Conservation (phyloP, 2,888 invertebrate species). For the Harmothoe impar region DNA sequence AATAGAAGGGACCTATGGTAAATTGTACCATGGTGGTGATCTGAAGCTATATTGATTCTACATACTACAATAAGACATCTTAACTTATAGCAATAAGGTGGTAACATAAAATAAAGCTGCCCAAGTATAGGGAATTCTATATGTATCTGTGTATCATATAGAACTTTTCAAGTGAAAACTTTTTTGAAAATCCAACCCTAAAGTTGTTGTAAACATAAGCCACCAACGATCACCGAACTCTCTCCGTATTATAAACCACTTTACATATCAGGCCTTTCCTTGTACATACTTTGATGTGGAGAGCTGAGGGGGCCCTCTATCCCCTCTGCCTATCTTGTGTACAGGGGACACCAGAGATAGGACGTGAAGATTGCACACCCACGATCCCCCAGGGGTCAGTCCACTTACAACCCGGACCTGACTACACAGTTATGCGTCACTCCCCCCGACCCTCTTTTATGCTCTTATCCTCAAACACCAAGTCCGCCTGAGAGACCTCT, state of each 20-base stretch:
- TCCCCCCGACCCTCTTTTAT: neutral
- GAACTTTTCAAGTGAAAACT: too few relatives aligned
- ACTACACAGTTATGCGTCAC: slow-evolving; percentile 24
- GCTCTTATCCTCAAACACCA: neutral
- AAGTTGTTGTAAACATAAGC: too few relatives aligned
- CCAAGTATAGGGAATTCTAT: too few relatives aligned
- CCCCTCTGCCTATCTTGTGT: neutral
- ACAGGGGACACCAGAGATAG: neutral
- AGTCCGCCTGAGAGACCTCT: slow-evolving; percentile 3
- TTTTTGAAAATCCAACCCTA: too few relatives aligned
- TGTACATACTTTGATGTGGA: neutral
- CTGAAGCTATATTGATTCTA: too few relatives aligned
- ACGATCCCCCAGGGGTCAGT: neutral
- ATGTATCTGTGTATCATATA: too few relatives aligned
- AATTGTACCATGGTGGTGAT: too few relatives aligned
- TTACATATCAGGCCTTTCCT: neutral
- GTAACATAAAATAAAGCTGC: too few relatives aligned
- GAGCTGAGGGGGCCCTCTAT: neutral
- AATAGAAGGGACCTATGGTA: too few relatives aligned
- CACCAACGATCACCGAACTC: too few relatives aligned
- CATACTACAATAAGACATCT: too few relatives aligned
- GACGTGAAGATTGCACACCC: neutral
- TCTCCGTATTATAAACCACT: neutral
- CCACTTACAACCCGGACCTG: neutral
- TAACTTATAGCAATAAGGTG: too few relatives aligned